Evolutionary conservation across 2,113 vertebrate genomes (phyloP).

Genomic region (Labrus mixtus): DNA sequence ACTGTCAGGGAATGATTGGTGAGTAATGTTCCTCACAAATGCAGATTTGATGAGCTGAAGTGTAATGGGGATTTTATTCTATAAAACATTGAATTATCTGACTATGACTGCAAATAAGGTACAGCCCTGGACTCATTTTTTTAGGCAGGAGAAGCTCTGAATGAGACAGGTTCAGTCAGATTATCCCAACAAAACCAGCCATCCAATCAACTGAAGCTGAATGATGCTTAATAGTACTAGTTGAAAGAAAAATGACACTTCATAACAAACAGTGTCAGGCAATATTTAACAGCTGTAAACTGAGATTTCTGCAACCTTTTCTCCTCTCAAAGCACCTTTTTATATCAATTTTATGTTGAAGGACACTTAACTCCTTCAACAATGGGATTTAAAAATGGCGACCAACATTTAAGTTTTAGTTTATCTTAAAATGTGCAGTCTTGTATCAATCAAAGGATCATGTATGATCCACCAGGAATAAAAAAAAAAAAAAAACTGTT

Average conservation of each 20-base stretch:
- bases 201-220: background rate
- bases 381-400: background rate
- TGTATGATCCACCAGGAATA: background rate
- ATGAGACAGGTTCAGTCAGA: background rate
- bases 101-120: constrained; percentile 21
- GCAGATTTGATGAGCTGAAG: constrained; percentile 8
- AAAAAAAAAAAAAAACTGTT: background rate
- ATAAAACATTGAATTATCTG: constrained; percentile 27
- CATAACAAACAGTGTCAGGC: background rate
- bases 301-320: background rate
- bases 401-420: background rate
- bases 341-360: constrained; percentile 5
- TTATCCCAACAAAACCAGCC: background rate
- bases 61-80: constrained; percentile 24
- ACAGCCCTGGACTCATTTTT: constrained; percentile 8
- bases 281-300: too few relatives aligned
- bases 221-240: background rate
- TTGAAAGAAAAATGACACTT: background rate
- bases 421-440: constrained; percentile 8
- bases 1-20: background rate
- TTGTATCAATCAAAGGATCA: background rate
- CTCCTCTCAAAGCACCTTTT: background rate
- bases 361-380: background rate
- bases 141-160: background rate
- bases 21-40: constrained; percentile 12